Base-by-base conservation (phyloP, 2,888 invertebrate genomes). In the Apantesis nais region DNA sequence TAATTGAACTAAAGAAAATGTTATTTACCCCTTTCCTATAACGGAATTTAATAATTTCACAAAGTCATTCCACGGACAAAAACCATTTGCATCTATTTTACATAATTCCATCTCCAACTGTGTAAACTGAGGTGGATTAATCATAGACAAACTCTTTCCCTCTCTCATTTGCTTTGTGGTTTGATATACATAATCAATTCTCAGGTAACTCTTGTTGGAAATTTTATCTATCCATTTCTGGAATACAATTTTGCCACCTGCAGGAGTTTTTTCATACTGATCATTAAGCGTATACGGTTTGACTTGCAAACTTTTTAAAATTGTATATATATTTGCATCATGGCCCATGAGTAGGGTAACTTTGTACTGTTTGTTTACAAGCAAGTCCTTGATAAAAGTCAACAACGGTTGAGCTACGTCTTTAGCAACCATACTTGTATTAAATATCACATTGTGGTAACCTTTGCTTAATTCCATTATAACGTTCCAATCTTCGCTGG, bases 201-300 rank as follows among this genome's bases (percentile, higher is more conserved):
- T 92, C 22, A 93, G 81, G 64, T 87, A 89, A 73, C 81, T 81
- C 64, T 75, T 71, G 0, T 83, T 81, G 4, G 74, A 74, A 8
- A 73, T 68, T 19, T 62, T 68, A 73, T 92, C 86, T 1, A 74
- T 75, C 92, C 92, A 94, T 77, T 90, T 93, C 76, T 94, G 92
- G 64, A 94, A 93, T 0, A 94, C 91, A 29, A 95, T 77, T 75
- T 94, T 94, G 0, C 94, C 93, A 0, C 94, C 92, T 0, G 90
- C 82, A 0, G 94, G 94, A 0, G 85, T 84, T 2, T 83, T 76
- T 79, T 93, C 92, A 74, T 88, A 80, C 61, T 92, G 93, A 11
- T 90, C 75, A 19, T 74, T 73, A 9, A 95, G 82, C 2, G 2
- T 69, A 74, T 88, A 93, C 0, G 87, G 80, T 71, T 87, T 88